Percentiles rank a stretch among this genome's conserved stretches.
phyloP scores from a whole-genome alignment of 1,140 invertebrate genomes.

The Heliconius melpomene region DNA sequence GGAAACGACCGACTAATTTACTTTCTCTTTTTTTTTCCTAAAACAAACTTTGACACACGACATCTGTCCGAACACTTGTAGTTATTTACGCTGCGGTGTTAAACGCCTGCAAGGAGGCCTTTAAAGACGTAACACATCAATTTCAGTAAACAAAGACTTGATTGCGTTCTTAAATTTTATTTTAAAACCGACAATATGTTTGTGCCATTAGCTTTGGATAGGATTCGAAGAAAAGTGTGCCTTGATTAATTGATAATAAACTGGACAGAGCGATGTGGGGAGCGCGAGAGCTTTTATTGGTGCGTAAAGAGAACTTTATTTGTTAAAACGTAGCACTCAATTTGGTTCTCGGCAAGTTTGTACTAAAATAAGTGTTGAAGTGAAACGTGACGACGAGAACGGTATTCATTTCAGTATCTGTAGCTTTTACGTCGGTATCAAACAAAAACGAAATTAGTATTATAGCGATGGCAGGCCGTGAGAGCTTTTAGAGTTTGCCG shows the following conservation, averaged over 20 bases:
- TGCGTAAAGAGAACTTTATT: slow-evolving; percentile 58
- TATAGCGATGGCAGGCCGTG: background rate
- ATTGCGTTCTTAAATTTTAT: slow-evolving; percentile 75
- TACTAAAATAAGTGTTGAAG: slow-evolving; percentile 9
- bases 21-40: slow-evolving; percentile 42
- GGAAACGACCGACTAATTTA: slow-evolving; percentile 45
- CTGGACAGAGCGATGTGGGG: slow-evolving; percentile 53
- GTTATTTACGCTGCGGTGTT: slow-evolving; percentile 60
- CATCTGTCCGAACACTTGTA: slow-evolving; percentile 47
- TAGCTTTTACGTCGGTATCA: slow-evolving; percentile 7
- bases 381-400: slow-evolving; percentile 1
- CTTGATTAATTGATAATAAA: slow-evolving; percentile 68
- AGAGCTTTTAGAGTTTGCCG: background rate
- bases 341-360: slow-evolving; percentile 39
- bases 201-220: slow-evolving; percentile 60
- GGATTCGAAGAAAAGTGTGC: slow-evolving; percentile 50
- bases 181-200: slow-evolving; percentile 73
- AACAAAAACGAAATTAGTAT: background rate
- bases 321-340: slow-evolving; percentile 57
- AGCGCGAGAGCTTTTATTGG: slow-evolving; percentile 57
- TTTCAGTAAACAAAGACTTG: slow-evolving; percentile 72
- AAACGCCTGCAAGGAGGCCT: slow-evolving; percentile 56
- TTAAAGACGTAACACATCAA: slow-evolving; percentile 63
- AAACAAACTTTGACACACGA: slow-evolving; percentile 49
- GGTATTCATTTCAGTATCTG: slow-evolving; percentile 5